Evolutionary conservation across 2,888 invertebrate genomes (phyloP).

Genomic region (Physocephala rufipes): DNA sequence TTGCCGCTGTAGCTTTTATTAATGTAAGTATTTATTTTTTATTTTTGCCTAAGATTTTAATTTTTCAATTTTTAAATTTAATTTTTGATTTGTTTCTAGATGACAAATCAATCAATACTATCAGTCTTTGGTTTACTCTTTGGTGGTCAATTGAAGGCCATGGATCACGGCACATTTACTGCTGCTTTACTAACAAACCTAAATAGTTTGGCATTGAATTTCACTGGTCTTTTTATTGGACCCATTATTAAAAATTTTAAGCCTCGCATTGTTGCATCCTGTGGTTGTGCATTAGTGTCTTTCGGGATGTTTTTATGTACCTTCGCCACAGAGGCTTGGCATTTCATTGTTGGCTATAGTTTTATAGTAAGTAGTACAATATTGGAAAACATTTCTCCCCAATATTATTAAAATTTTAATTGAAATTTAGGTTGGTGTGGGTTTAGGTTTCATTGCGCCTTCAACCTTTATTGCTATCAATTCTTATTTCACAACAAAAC

Average conservation of each 20-base stretch:
- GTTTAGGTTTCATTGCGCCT: constrained; percentile 76
- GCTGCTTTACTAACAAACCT: constrained; percentile 76
- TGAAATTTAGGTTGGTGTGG: constrained; percentile 68
- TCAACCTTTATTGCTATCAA: constrained; percentile 78
- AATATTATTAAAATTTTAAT: neutral
- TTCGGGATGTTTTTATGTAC: constrained; percentile 69
- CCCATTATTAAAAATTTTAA: constrained; percentile 72
- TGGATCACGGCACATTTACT: constrained; percentile 74
- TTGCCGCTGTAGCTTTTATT: constrained; percentile 72
- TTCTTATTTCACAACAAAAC: constrained; percentile 74
- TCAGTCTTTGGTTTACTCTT: constrained; percentile 77
- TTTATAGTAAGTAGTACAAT: constrained; percentile 68
- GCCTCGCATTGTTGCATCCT: constrained; percentile 68
- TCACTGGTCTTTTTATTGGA: constrained; percentile 74
- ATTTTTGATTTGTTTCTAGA: constrained; percentile 68
- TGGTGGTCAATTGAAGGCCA: constrained; percentile 71
- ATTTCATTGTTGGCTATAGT: constrained; percentile 70
- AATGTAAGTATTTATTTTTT: constrained; percentile 69
- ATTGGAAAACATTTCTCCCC: neutral
- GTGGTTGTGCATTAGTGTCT: constrained; percentile 68
- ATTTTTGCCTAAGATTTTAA: neutral
- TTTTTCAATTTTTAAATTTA: neutral
- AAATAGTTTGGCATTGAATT: constrained; percentile 67
- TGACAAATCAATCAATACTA: constrained; percentile 77
- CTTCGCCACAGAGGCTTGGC: constrained; percentile 68